Percentiles rank a stretch among this genome's conserved stretches.
Evolutionary conservation across 2,888 invertebrate genomes (phyloP).

Genomic region (Luperina testacea): DNA sequence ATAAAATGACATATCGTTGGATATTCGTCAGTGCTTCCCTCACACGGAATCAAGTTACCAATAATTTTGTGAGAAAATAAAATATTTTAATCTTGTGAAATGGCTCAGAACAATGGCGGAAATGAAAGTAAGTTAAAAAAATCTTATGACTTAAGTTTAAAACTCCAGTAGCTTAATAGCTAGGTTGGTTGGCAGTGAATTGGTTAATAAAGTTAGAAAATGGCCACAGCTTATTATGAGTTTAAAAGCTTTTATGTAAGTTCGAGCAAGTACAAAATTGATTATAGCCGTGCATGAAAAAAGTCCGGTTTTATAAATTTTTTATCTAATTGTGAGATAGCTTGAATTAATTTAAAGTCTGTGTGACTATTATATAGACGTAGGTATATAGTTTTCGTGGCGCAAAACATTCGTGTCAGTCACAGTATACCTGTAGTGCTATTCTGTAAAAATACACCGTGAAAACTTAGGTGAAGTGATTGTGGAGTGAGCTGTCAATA

Average conservation of each 20-base stretch:
- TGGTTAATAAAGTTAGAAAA: neutral
- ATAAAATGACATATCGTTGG: conserved; percentile 1
- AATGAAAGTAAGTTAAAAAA: conserved; percentile 16
- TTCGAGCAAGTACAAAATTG: neutral
- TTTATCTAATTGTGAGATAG: too few species aligned
- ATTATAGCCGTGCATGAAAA: neutral
- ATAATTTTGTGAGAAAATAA: neutral
- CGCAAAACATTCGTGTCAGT: neutral
- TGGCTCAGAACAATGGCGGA: conserved; percentile 10
- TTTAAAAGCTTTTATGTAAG: neutral
- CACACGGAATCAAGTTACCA: neutral
- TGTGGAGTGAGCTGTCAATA: too few species aligned
- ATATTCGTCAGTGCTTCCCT: conserved; percentile 5
- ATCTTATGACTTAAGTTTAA: too few species aligned
- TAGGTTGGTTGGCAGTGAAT: neutral
- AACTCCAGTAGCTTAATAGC: neutral
- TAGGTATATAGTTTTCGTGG: neutral
- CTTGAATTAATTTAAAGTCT: too few species aligned
- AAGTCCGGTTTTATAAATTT: too few species aligned
- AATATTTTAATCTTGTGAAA: neutral
- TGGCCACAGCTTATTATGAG: neutral
- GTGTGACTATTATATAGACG: too few species aligned
- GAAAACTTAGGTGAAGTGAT: too few species aligned
- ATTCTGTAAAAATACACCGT: too few species aligned
- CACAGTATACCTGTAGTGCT: neutral